Base-by-base conservation (phyloP, 2,888 invertebrate species). In the Apodemia hepburni region DNA sequence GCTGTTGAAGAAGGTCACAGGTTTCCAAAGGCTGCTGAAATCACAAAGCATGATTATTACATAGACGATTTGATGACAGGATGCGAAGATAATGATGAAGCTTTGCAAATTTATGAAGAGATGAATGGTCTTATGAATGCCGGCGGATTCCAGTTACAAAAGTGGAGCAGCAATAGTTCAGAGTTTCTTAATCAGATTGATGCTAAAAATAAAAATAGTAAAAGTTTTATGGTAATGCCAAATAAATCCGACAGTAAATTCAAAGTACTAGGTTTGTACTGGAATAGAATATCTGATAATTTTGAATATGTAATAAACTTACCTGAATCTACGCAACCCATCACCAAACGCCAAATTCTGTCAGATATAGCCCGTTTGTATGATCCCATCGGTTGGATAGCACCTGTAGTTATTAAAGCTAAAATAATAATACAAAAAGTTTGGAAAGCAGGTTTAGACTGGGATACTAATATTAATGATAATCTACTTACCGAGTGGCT, bases 131-230 rank as follows among this genome's bases (percentile, higher is more conserved):
- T 79, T 11, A 47, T 77, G 17, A 66, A 58, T 17, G 61, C 63
- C 15, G 75, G 73, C 8, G 74, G 75, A 5, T 76, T 78, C 62
- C 38, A 64, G 4, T 59, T 75, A 7, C 69, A 75, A 42, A 71
- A 76, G 60, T 72, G 70, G 70, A 27, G 22, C 0, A 67, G 66
- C 17, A 68, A 69, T 59, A 63, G 22, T 51, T 22, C 64, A 7
- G 38, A 59, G n/a, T 61, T 70, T 15, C 17, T 60, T 22, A 18
- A 61, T 4, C 15, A 59, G 0, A 63, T 66, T 33, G 22, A 58
- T 18, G 9, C 60, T 47, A 29, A 18, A 17, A 33, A 60, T 3
- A 33, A 5, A 11, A 5, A 15, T 51, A 42, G 27, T 12, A 45
- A n/a, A 11, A 57, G 61, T 27, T 17, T 7, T 15, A 42, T 61